Evolutionary conservation across 2,113 vertebrate genomes (phyloP).

Genomic region (Microtus ochrogaster): DNA sequence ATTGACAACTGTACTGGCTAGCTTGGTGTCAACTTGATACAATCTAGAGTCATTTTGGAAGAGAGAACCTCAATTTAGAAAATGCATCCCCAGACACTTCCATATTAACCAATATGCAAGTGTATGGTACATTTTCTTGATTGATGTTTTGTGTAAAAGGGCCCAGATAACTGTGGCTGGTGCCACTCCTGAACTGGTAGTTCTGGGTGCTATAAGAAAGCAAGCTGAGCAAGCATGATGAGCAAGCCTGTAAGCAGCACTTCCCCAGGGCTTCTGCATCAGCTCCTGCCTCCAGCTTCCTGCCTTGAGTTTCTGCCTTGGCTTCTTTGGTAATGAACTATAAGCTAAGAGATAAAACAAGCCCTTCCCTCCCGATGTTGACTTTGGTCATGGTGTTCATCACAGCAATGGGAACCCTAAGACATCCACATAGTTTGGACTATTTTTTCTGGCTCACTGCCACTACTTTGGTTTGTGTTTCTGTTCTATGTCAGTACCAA

Average conservation of each 20-base stretch:
- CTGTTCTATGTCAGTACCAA: not conserved
- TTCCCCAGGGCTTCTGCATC: not conserved
- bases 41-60: not conserved
- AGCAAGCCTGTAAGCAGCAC: not conserved
- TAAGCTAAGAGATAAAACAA: not conserved
- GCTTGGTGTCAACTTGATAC: not conserved
- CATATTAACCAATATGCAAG: not conserved
- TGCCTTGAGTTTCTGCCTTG: not conserved
- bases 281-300: not conserved
- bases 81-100: not conserved
- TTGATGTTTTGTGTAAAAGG: not conserved
- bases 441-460: not conserved
- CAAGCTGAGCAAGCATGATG: not conserved
- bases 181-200: not conserved
- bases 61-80: not conserved
- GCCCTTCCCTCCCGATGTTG: not conserved
- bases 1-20: not conserved
- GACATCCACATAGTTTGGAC: not conserved
- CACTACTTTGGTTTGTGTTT: not conserved
- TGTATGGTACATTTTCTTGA: not conserved
- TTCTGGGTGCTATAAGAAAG: not conserved
- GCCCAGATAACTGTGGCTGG: not conserved
- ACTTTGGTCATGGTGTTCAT: not conserved
- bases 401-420: not conserved
- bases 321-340: not conserved